Evolutionary conservation across 2,888 invertebrate species (phyloP), one percentile per base, ranked within the genome.

Genomic region (Vesta saturnalis): DNA sequence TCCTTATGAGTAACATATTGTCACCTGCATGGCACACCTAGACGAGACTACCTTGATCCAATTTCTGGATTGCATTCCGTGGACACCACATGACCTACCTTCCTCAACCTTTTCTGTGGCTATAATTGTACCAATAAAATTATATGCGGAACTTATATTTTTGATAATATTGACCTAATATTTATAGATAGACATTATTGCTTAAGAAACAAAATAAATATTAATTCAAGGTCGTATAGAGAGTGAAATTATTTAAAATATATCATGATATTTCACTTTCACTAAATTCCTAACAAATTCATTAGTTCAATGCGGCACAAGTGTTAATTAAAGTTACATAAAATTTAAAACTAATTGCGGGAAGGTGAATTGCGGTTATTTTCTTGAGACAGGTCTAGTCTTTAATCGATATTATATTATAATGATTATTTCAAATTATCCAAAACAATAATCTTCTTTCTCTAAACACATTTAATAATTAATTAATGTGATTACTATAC

Each of bases 1-100:
- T 67, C 63, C 63, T 67, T 59, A 57, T 63, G 59, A 35, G 22
- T 52, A 67, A 39, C 39, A 46, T 59, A 67, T 52, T 21, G 19
- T 63, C 63, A 23, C 47, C 61, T 67, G 56, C 55, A 55, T 30
- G 59, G 63, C 67, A 67, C 67, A 63, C 64, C 70, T 61, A 63
- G 47, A 35, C 60, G 60, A 58, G 61, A 68, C 67, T 67, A 70
- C 70, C 70, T 70, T 70, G 70, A 68, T 67, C 70, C 60, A 64
- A 70, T 70, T 70, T 67, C 67, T 64, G 60, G 10, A 30, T 16
- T 60, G 65, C 65, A 65, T 65, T 65, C 65, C 65, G 65, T 60
- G 60, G 65, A 55, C 65, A 65, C 65, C 65, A 60, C 54, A 55
- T 55, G 65, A 46, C 60, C n/a, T 64, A 39, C 58, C 43, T 64